Evolutionary conservation across 1,140 invertebrate species (phyloP).

Genomic region (Goniozus legneri): DNA sequence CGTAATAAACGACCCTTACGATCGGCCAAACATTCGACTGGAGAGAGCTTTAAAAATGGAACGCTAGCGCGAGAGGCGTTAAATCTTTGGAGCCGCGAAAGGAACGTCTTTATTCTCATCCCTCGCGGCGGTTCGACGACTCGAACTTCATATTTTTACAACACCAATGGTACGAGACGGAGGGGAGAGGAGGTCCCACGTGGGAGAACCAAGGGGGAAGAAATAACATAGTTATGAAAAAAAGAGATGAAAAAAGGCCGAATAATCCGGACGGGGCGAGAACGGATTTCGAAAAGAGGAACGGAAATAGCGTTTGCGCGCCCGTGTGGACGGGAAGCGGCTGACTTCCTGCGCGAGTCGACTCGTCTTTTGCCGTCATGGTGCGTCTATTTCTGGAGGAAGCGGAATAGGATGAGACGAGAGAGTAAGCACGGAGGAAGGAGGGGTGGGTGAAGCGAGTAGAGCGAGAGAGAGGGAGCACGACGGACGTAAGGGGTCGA

Average conservation of each 20-base stretch:
- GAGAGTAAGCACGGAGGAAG: not conserved
- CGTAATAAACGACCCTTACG: too few species aligned
- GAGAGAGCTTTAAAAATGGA: too few species aligned
- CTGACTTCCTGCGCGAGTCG: slow-evolving; percentile 24
- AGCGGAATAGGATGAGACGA: not conserved
- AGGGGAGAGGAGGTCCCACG: not conserved
- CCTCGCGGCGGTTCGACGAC: too few species aligned
- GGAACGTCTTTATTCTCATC: too few species aligned
- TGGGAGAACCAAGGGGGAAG: not conserved
- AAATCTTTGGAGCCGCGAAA: too few species aligned
- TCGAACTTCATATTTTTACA: too few species aligned
- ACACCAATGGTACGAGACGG: too few species aligned
- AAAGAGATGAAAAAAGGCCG: not conserved
- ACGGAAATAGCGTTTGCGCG: slow-evolving; percentile 20
- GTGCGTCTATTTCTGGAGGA: slow-evolving; percentile 19
- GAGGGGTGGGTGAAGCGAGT: not conserved
- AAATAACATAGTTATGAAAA: not conserved
- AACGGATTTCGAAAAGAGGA: not conserved
- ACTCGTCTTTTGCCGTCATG: too few species aligned
- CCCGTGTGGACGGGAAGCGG: slow-evolving; percentile 27
- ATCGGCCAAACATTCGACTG: too few species aligned
- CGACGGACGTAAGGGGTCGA: slow-evolving; percentile 2
- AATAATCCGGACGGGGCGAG: not conserved
- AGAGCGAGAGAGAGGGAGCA: too few species aligned
- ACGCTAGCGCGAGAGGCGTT: too few species aligned